Evolutionary conservation across 2,797 vertebrate genomes (phyloP).

Genomic region (Galaxias olidus): DNA sequence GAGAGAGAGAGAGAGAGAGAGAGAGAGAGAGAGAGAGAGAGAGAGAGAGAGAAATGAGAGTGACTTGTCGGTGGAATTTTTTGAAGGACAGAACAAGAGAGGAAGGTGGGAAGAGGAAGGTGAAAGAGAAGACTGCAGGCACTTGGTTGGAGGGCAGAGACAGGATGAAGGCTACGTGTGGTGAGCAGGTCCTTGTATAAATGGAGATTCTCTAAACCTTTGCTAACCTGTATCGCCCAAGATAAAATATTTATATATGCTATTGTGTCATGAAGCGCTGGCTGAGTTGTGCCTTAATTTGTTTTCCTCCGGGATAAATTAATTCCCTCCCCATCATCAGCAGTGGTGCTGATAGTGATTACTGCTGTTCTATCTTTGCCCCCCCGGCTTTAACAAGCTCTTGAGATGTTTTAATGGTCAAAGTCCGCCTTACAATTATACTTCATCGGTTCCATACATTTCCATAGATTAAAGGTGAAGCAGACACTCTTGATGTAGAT

Average conservation of each 20-base stretch:
- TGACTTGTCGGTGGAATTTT: too few relatives aligned
- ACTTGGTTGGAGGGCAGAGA: conserved; percentile 58
- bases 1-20: conserved; percentile 23
- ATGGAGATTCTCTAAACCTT: conserved; percentile 82
- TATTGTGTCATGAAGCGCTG: conserved; percentile 73
- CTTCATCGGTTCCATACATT: conserved; percentile 76
- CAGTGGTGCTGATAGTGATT: conserved; percentile 68
- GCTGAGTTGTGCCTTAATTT: conserved; percentile 75
- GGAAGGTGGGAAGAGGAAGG: conserved; percentile 47
- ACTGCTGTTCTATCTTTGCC: conserved; percentile 57
- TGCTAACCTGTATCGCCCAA: conserved; percentile 77
- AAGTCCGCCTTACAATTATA: conserved; percentile 79
- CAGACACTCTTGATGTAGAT: conserved; percentile 57
- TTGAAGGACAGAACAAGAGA: conserved; percentile 36
- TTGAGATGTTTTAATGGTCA: conserved; percentile 76
- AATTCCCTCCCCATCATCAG: conserved; percentile 79
- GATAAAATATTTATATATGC: conserved; percentile 88
- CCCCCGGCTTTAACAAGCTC: conserved; percentile 62
- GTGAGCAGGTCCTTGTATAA: conserved; percentile 75
- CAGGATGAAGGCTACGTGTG: conserved; percentile 59
- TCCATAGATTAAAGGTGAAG: conserved; percentile 80
- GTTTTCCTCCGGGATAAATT: conserved; percentile 80
- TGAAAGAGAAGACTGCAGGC: conserved; percentile 65
- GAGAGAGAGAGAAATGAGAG: conserved; percentile 49
- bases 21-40: conserved; percentile 13